A percentile compares a stretch with the other conserved stretches of the same genome.
Evolutionary conservation across 2,797 vertebrate genomes (phyloP).

Genomic region (Lithobates sylvaticus): DNA sequence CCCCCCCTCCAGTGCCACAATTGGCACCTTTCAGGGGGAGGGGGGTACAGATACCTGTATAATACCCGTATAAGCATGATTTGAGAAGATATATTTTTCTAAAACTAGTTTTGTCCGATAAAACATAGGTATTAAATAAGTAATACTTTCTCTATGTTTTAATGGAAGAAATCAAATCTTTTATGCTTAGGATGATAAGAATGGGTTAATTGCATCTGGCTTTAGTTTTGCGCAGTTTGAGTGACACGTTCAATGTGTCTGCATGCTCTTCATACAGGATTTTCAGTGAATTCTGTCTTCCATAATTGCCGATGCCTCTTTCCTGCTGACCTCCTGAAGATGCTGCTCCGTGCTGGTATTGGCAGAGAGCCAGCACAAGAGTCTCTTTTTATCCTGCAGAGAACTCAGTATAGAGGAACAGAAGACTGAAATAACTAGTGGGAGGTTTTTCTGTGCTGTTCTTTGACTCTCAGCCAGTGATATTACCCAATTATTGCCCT

Average conservation of each 20-base stretch:
- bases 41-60: too few species aligned
- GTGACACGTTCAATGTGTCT: slow-evolving; percentile 4
- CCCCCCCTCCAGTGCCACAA: too few species aligned
- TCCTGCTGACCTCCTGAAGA: slow-evolving; percentile 37
- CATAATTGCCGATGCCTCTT: slow-evolving; percentile 29
- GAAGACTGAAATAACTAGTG: slow-evolving; percentile 37
- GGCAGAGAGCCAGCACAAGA: slow-evolving; percentile 31
- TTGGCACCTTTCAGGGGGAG: too few species aligned
- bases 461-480: slow-evolving; percentile 44
- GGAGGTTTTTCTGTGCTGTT: slow-evolving; percentile 29
- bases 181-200: neutral
- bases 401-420: slow-evolving; percentile 12
- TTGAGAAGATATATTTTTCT: too few species aligned
- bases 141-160: too few species aligned
- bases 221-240: slow-evolving; percentile 2
- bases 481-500: slow-evolving; percentile 46
- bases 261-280: neutral
- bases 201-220: slow-evolving; percentile 5
- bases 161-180: too few species aligned
- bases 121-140: too few species aligned
- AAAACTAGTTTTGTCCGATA: too few species aligned
- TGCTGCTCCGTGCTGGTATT: slow-evolving; percentile 22
- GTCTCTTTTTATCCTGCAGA: slow-evolving; percentile 43
- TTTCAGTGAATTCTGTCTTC: slow-evolving; percentile 19
- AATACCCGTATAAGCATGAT: too few species aligned